phyloP scores from a whole-genome alignment of 2,113 vertebrate genomes.

The Prionailurus bengalensis region DNA sequence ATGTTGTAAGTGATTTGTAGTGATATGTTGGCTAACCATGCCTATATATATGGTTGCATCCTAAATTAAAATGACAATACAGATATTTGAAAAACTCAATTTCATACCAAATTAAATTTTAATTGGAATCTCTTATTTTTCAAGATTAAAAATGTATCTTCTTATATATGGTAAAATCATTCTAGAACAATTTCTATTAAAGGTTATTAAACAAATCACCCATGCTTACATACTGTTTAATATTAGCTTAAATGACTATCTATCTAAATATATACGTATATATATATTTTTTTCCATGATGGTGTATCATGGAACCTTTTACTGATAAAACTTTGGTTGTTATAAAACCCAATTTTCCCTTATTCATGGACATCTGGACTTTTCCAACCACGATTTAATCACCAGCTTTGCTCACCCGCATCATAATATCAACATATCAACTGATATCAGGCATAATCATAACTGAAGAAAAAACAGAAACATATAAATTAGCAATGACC shows the following conservation, averaged over 20 bases:
- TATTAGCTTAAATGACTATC: background rate
- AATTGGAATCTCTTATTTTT: background rate
- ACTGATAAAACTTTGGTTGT: background rate
- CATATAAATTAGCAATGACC: background rate
- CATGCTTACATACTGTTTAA: background rate
- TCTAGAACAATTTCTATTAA: background rate
- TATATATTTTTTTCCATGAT: too few species aligned
- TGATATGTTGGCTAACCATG: background rate
- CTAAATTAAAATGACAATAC: background rate
- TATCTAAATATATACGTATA: background rate
- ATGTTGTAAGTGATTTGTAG: background rate
- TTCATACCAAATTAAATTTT: background rate
- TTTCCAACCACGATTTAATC: background rate
- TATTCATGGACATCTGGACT: background rate
- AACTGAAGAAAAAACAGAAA: background rate
- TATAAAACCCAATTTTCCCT: background rate
- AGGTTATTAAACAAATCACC: background rate
- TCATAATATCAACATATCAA: background rate
- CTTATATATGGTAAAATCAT: background rate
- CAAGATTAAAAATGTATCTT: background rate
- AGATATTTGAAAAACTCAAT: background rate
- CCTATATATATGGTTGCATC: background rate
- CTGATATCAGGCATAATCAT: background rate
- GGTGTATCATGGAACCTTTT: background rate
- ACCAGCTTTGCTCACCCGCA: accelerated